A percentile compares a stretch with the other conserved stretches of the same genome.
Conservation (phyloP, 2,113 vertebrate genomes). For the Emberiza fucata region DNA sequence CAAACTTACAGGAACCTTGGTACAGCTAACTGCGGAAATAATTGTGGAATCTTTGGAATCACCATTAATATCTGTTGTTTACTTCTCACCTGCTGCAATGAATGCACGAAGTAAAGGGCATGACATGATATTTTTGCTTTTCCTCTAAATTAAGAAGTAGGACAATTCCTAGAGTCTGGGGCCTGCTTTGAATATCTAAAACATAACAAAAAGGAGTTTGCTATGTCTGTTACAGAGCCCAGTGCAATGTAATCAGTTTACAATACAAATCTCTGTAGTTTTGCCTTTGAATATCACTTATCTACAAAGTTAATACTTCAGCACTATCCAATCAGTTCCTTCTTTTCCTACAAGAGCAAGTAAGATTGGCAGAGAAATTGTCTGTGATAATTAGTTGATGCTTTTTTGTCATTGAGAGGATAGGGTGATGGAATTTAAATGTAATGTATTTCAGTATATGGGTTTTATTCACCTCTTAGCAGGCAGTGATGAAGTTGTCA, state of each 20-base stretch:
- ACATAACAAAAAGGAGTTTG: background rate
- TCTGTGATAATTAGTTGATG: constrained; percentile 28
- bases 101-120: background rate
- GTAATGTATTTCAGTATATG: background rate
- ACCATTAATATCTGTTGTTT: background rate
- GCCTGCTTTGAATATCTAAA: background rate
- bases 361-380: constrained; percentile 21
- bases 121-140: background rate
- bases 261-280: background rate
- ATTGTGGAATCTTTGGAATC: background rate
- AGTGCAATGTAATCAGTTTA: background rate
- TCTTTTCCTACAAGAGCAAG: background rate
- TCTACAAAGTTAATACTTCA: background rate
- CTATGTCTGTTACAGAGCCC: background rate
- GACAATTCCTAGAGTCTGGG: background rate
- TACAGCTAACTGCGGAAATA: background rate
- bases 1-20: background rate
- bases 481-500: constrained; percentile 1
- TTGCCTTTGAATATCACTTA: background rate
- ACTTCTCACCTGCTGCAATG: background rate
- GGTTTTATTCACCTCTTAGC: constrained; percentile 25
- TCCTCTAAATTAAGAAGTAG: background rate
- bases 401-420: background rate
- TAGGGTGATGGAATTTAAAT: background rate
- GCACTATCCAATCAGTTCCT: background rate